Base-by-base conservation (phyloP, 2,888 invertebrate genomes). In the Zele albiditarsus region DNA sequence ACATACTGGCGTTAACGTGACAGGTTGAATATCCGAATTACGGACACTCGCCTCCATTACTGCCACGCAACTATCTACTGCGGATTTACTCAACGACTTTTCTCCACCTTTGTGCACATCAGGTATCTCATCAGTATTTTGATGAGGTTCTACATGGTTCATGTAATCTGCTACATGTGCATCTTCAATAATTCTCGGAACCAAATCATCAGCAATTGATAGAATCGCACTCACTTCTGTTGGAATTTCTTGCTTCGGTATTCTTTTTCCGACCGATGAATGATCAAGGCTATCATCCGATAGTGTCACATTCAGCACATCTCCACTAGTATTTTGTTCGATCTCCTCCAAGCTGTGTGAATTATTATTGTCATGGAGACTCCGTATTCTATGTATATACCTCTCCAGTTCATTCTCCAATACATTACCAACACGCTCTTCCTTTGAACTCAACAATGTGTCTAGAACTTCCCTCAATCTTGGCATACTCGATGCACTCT, bases 251-350 rank as follows among this genome's bases (percentile, higher is more conserved):
- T 20, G 20, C 1, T 77, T 74, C n/a, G 75, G 82, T 16, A 60
- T 58, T 66, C 76, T 81, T 1, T 82, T 81, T 8, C 81, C 83
- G 0, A 33, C 31, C 14, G 80, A 71, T 12, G 79, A 57, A 2
- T 83, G 80, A 28, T 81, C 80, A 25, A 74, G 4, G 0, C 79
- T 83, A 38, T 88, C 86, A 16, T 85, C 84, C 8, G 84, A 86
- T 0, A 85, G 76, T 0, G 84, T 84, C 20, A 84, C 84, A 73
- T 88, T 88, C 42, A 87, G 68, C 5, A 86, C 72, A 80, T 87
- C 87, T 0, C 84, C 87, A 60, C 86, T 88, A 3, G 87, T 88
- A 38, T 88, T 87, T 75, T 87, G 84, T 33, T 87, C 86, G 5
- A 74, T n/a, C 16, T 85, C 88, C 2, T 84, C 85, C 3, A 79